Base-by-base conservation (phyloP, 2,797 vertebrate genomes). In the Coilia nasus region DNA sequence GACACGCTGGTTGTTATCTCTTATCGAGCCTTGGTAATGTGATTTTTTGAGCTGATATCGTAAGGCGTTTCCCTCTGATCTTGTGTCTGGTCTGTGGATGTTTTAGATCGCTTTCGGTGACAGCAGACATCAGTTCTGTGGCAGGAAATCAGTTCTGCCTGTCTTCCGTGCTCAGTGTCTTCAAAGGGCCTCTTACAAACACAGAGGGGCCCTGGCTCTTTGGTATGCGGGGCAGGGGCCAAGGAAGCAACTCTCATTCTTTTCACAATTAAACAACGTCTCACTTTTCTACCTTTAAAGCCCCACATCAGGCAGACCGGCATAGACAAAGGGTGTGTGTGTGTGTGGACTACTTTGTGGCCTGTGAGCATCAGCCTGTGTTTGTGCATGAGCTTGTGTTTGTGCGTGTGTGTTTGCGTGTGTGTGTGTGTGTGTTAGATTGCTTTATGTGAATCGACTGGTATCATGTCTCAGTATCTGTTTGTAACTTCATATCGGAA, bases 211-310 rank as follows among this genome's bases (percentile, higher is more conserved):
- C 35, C 35, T 19, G 31, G 71, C 71, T 78, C 71, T 44, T 78
- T 78, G 71, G 71, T 35, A 78, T 78, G 71, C 71, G 21, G 35
- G 0, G 35, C 71, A 78, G 17, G 64, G 89, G 86, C 83, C 86
- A 84, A 81, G 83, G 82, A 85, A 83, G 81, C 4, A 83, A 89
- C 89, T 89, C 89, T 91, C 50, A 78, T 88, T 91, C 56, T 90
- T 91, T 92, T 93, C 91, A 93, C 89, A 91, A 89, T 86, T 85
- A 86, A 44, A 78, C 71, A 78, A 9, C 60, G 10, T 64, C 60
- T 23, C 86, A 87, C 90, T 90, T 90, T 89, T 85, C 87, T 83
- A 25, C 83, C 88, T 54, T 89, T 86, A 71, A 91, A 90, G 91
- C 91, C 90, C 89, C 81, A 86, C 87, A 89, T 81, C 87, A 87